Percentiles rank a stretch among this genome's conserved stretches.
Evolutionary conservation across 2,797 vertebrate genomes (phyloP).

Genomic region (Aplochiton taeniatus): DNA sequence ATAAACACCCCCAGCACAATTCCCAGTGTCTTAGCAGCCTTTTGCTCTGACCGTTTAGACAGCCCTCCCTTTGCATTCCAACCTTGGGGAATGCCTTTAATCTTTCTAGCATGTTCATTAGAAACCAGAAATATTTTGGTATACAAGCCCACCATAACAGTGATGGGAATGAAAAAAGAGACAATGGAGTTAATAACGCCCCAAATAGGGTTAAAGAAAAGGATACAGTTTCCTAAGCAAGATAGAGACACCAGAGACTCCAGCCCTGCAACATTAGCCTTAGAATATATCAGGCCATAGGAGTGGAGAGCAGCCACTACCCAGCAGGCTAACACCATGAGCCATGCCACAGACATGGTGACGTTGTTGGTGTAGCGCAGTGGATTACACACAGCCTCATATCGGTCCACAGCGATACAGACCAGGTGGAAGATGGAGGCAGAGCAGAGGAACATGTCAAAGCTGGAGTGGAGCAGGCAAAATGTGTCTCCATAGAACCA

Average conservation of each 20-base stretch:
- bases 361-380: constrained; percentile 67
- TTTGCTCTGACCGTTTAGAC: constrained; percentile 52
- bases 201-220: constrained; percentile 74
- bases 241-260: constrained; percentile 60
- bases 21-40: constrained; percentile 66
- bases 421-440: constrained; percentile 77
- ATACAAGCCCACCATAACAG: constrained; percentile 61
- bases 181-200: constrained; percentile 64
- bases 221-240: constrained; percentile 62
- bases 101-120: constrained; percentile 55
- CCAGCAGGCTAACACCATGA: constrained; percentile 66
- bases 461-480: constrained; percentile 70
- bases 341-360: constrained; percentile 55
- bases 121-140: constrained; percentile 70
- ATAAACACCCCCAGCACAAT: constrained; percentile 64
- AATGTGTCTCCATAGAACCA: constrained; percentile 75
- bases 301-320: constrained; percentile 62
- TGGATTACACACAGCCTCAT: constrained; percentile 73
- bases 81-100: constrained; percentile 29
- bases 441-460: constrained; percentile 74
- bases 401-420: constrained; percentile 73
- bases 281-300: constrained; percentile 67
- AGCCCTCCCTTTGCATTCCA: constrained; percentile 6
- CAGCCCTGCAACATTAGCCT: constrained; percentile 60
- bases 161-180: constrained; percentile 64